Evolutionary conservation across 2,888 invertebrate species (phyloP).

Genomic region (Serripes groenlandicus): DNA sequence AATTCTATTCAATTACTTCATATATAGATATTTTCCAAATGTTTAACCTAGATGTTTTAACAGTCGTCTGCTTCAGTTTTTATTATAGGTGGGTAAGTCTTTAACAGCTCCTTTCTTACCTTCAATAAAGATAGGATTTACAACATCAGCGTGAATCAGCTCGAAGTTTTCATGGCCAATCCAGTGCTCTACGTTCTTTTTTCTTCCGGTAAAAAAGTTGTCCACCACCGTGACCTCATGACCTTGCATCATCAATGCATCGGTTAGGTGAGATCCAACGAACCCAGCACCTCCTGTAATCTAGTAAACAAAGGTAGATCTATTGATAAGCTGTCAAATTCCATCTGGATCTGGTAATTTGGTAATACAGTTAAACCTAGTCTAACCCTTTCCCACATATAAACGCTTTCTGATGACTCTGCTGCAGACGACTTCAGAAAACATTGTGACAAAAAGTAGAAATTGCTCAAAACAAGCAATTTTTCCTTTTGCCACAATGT

Average conservation of each 20-base stretch:
- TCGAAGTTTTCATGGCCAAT: constrained; percentile 99
- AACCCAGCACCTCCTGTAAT: constrained; percentile 99
- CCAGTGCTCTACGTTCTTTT: constrained; percentile 99
- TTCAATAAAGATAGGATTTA: constrained; percentile 98
- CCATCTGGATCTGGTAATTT: neutral
- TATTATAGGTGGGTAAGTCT: too few relatives aligned
- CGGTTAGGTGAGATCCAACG: constrained; percentile 99
- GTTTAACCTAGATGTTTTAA: too few relatives aligned
- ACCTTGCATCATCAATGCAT: constrained; percentile 97
- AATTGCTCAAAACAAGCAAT: neutral
- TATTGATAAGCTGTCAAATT: neutral
- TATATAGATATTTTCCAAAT: too few relatives aligned
- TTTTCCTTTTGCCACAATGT: neutral
- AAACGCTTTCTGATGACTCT: too few relatives aligned
- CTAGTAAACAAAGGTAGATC: constrained; percentile 85
- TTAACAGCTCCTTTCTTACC: constrained; percentile 91
- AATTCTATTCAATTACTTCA: too few relatives aligned
- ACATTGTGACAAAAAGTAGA: neutral
- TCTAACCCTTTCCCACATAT: neutral
- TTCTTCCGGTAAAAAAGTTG: constrained; percentile 99
- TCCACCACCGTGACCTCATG: constrained; percentile 98
- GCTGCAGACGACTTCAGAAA: too few relatives aligned
- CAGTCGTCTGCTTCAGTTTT: too few relatives aligned
- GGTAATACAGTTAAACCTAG: neutral
- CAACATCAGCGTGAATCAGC: constrained; percentile 99